Base-by-base conservation (phyloP, 2,888 invertebrate species). In the Phymatocera aterrima region DNA sequence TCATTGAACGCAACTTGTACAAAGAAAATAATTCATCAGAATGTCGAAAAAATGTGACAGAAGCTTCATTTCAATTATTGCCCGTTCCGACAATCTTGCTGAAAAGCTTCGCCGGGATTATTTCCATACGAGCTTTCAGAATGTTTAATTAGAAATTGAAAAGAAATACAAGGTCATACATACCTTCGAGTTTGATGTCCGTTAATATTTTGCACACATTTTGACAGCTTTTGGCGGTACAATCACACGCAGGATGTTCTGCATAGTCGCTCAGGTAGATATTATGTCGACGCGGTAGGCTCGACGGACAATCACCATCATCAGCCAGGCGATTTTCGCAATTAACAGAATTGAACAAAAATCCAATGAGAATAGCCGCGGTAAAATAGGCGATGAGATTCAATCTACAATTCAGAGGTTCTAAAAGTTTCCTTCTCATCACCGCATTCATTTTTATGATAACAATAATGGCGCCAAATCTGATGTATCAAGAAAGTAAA, bases 141-240 rank as follows among this genome's bases (percentile, higher is more conserved):
- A n/a, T n/a, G 40, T 40, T 40, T 8, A 8, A 40, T 40, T 40
- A 28, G 34, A 0, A 6, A 28, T 8, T 37, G n/a, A 65, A 37
- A n/a, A 18, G 34, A 65, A 18, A 8, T 18, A 10, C n/a, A n/a
- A 24, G 8, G n/a, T 48, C 21, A 72, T 10, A 12, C n/a, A 40
- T 75, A 75, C 75, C 75, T 21, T 75, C 28, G 57, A 75, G 21
- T 24, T 75, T 18, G 24, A 57, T 5, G 28, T 75, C 28, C 34
- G 31, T 24, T 34, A n/a, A 18, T 64, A 18, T 10, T 60, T 8
- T 6, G 24, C 75, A 60, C 6, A 18, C 15, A 18, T 18, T 43
- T 40, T 12, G 40, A n/a, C 31, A 51, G n/a, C 28, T 72, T 37
- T 12, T 37, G 2, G 57, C 24, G 24, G 24, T 8, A 28, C 15